Evolutionary conservation across 2,113 vertebrate species (phyloP), one percentile per base, ranked within the genome.

Genomic region (Microcebus murinus): DNA sequence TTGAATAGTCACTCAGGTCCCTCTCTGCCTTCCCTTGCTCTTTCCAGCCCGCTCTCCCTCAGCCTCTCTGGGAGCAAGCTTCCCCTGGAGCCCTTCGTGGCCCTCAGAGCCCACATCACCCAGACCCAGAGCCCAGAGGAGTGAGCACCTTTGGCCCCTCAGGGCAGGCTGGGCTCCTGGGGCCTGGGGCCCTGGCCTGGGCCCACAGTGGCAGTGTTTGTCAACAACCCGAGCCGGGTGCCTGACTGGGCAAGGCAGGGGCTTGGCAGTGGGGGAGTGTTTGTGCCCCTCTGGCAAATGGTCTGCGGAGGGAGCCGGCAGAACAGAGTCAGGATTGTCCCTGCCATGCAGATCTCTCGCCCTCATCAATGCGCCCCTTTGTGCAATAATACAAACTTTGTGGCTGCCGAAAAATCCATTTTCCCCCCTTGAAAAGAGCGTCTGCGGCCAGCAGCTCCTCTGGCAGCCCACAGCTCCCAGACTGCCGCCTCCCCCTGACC

Each of bases 281-380:
- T 97, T 98, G 97, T 96, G 67, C 77, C 96, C 94, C 96, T 96
- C 97, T 97, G 98, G 97, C 95, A 96, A 97, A 87, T 36, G 74
- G 39, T 65, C 8, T 65, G 71, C 0, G 34, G n/a, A 63, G 87
- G 91, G 87, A 70, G 70, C 84, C 79, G 17, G 39, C 42, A 87
- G 98, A 98, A 99, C 98, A 99, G 98, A 97, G 97, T 82, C 90
- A 98, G 98, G 98, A 99, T 98, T 99, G 99, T 99, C 98, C 96
- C 92, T 71, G 96, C 94, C 96, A 95, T 48, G 71, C 94, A 87
- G 97, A 68, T 93, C 96, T 98, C 90, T 98, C n/a, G 23, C 98
- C 96, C 90, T 39, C 96, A 96, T 98, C 98, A 99, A 99, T 99
- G 98, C 97, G 63, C 96, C 95, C 90, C 99, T 99, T 99, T 99